Evolutionary conservation across 2,113 vertebrate species (phyloP), one percentile per base, ranked within the genome.

Genomic region (Myocastor coypus): DNA sequence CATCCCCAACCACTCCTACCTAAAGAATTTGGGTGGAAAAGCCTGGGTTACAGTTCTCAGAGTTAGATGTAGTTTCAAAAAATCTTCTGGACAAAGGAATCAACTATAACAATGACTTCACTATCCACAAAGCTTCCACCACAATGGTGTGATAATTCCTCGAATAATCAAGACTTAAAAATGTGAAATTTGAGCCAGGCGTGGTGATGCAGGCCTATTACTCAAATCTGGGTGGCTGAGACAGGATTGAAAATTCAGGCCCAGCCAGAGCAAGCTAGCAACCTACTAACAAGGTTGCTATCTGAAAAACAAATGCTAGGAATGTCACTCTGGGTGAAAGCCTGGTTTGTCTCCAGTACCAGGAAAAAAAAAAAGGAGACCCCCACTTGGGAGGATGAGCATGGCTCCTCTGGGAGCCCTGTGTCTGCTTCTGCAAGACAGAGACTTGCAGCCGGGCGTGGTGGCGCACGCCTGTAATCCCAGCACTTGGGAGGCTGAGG

Each of bases 351-450:
- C 37, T 57, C 71, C 71, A 42, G 40, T 2, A 42, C 71, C 71
- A 75, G 20, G 64, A 63, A 77, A 28, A 69, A 14, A 81, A 30
- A 50, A 17, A 88, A 73, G 7, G 85, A 68, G 3, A 1, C 34
- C 9, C 3, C 0, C 9, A 2, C 69, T 40, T 66, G 0, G 16
- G 55, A 55, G 16, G 37, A 37, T 1, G 11, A 26, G 2, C 59
- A 77, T 3, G 9, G 46, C 30, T 20, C 57, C 78, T 66, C 64
- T n/a, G 24, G 14, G 32, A 64, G 32, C 37, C 68, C 69, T 34
- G 8, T 83, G 24, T 89, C 73, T 55, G 68, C 68, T 63, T n/a
- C 81, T 63, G 32, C 34, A 77, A 81, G 83, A 71, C 1, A 14
- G 63, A 14, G 34, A 52, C 78, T 24, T 32, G 10, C 46, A 46